Conservation (phyloP, 2,888 invertebrate genomes). For the Candidula unifasciata region DNA sequence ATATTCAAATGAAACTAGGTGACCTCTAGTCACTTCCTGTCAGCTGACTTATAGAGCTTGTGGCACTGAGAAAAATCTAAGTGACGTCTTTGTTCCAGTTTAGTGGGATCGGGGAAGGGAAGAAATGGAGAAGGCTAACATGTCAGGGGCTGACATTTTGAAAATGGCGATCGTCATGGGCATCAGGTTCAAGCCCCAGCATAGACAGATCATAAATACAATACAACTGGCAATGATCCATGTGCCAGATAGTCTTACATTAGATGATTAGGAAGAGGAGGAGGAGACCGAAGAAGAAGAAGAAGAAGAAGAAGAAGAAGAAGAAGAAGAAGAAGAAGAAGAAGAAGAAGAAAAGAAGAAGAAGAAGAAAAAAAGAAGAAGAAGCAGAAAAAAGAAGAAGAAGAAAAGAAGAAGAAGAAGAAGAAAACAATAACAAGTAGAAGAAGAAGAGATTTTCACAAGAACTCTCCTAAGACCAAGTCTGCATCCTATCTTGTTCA, state of each 20-base stretch:
- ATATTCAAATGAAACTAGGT: too few species aligned
- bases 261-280: background rate
- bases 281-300: background rate
- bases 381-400: background rate
- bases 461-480: background rate
- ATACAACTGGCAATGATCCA: too few species aligned
- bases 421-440: background rate
- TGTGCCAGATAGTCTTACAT: too few species aligned
- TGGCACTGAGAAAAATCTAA: too few species aligned
- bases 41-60: too few species aligned
- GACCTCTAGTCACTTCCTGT: too few species aligned
- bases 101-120: background rate
- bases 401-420: background rate
- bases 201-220: too few species aligned
- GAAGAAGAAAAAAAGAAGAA: background rate
- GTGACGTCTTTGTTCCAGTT: too few species aligned
- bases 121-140: background rate
- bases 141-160: background rate
- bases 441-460: background rate
- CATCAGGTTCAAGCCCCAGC: background rate
- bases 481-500: too few species aligned
- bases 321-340: slow-evolving; percentile 1
- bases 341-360: background rate
- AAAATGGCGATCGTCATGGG: background rate
- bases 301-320: slow-evolving; percentile 4